A percentile compares a stretch with the other conserved stretches of the same genome.
Evolutionary conservation across 2,888 invertebrate species (phyloP).

Genomic region (Lithodes maja): DNA sequence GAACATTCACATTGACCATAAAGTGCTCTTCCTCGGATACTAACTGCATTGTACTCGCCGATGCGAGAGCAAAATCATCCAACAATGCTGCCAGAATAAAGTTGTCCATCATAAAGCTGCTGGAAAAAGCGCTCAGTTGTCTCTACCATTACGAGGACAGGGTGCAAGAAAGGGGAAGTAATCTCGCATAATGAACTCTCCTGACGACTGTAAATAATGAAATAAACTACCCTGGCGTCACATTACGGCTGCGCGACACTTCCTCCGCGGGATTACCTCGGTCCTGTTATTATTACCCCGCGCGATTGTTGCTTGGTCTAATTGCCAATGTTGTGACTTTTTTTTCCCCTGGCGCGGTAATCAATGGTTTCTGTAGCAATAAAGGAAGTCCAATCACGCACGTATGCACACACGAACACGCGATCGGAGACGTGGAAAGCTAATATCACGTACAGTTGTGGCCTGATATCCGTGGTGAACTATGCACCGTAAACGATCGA

Average conservation of each 20-base stretch:
- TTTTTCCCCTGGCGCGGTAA: background rate
- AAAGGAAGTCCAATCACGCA: background rate
- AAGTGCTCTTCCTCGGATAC: too few relatives aligned
- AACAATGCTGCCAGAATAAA: too few relatives aligned
- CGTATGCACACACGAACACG: too few relatives aligned
- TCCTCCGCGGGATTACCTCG: conserved; percentile 23
- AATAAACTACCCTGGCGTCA: background rate
- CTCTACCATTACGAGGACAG: background rate
- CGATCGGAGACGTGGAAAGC: too few relatives aligned
- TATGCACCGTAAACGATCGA: too few relatives aligned
- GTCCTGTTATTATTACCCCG: background rate
- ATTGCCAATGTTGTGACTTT: background rate
- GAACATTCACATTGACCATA: too few relatives aligned
- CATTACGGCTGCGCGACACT: conserved; percentile 15
- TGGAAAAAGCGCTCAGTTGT: too few relatives aligned
- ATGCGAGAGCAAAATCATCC: too few relatives aligned
- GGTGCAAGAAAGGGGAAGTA: conserved; percentile 1
- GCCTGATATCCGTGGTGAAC: too few relatives aligned
- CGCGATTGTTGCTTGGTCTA: background rate
- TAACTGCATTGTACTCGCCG: too few relatives aligned
- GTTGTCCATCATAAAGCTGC: too few relatives aligned
- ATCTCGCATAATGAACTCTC: conserved; percentile 9
- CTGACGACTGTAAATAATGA: background rate
- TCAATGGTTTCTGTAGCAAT: background rate
- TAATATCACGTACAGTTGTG: too few relatives aligned